Base-by-base conservation (phyloP, 2,113 vertebrate genomes). In the Ranitomeya imitator region DNA sequence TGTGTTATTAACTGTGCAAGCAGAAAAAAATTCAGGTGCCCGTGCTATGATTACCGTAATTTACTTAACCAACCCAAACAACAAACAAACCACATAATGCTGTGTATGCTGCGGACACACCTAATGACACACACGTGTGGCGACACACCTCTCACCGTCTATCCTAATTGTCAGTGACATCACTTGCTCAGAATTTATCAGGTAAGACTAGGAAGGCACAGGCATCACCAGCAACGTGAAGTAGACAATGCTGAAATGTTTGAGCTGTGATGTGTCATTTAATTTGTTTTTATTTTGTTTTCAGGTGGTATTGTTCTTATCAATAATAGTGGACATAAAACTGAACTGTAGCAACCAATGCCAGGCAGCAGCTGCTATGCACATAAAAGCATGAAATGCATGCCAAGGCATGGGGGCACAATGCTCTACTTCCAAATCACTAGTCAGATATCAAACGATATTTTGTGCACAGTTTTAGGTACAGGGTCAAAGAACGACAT, bases 11-110 rank as follows among this genome's bases (percentile, higher is more conserved):
- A 21, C 69, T 71, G 14, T 15, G 7, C 26, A 31, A 26, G 23
- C 13, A 71, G 18, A 74, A 13, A 45, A 74, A 13, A 45, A 26
- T 10, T 9, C 18, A 21, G 18, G 45, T 52, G 71, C 31, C 31
- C 52, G 2, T 76, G 18, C 18, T 51, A 21, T 45, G 73, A 19
- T 8, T 76, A 21, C 73, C 3, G 31, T 76, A 76, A 76, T 76
- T 76, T 76, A 76, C 73, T 76, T 76, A 52, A 76, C 45, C 73
- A 76, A 52, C 73, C 73, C 45, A 19, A 76, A 37, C 73, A 76
- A 76, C 73, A 76, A 76, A 76, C 18, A 52, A 52, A 76, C 73
- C 73, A 76, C 45, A 76, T 76, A 76, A 76, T 76, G 73, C 45
- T 51, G 45, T 76, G 71, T 45, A 10, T 45, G 71, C 71, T 7